Evolutionary conservation across 2,797 vertebrate genomes (phyloP).

Genomic region (Sarcophilus harrisii): DNA sequence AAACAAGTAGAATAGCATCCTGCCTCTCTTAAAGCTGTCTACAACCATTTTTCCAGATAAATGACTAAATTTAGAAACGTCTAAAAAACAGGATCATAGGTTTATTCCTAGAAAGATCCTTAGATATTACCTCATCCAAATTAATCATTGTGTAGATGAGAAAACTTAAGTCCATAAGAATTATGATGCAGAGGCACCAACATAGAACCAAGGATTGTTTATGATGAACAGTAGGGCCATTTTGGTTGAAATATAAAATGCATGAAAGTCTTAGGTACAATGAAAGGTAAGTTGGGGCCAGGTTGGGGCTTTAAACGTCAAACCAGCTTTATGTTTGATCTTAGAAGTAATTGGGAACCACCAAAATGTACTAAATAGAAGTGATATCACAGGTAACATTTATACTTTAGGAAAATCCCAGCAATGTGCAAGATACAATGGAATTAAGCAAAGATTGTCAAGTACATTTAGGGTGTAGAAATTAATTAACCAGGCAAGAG

Average conservation of each 20-base stretch:
- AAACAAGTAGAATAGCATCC: neutral
- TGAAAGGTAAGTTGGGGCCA: neutral
- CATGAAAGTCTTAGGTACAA: neutral
- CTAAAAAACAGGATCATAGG: neutral
- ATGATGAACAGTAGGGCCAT: neutral
- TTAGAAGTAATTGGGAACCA: neutral
- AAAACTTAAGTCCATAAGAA: neutral
- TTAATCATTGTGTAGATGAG: neutral
- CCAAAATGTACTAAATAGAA: neutral
- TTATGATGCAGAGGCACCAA: neutral
- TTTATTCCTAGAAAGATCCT: neutral
- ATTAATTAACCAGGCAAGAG: neutral
- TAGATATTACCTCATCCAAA: neutral
- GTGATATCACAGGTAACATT: neutral
- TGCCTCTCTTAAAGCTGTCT: neutral
- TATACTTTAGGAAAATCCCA: neutral
- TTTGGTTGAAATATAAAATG: neutral
- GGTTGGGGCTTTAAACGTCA: neutral
- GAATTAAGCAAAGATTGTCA: neutral
- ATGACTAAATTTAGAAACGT: neutral
- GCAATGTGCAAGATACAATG: neutral
- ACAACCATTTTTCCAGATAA: neutral
- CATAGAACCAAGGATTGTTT: neutral
- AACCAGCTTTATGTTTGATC: neutral
- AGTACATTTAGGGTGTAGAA: neutral